These are phyloP conservation scores for Calephelis nemesis DNA, from an alignment of 1,140 invertebrate species.

Conservation along the genomic window DNA sequence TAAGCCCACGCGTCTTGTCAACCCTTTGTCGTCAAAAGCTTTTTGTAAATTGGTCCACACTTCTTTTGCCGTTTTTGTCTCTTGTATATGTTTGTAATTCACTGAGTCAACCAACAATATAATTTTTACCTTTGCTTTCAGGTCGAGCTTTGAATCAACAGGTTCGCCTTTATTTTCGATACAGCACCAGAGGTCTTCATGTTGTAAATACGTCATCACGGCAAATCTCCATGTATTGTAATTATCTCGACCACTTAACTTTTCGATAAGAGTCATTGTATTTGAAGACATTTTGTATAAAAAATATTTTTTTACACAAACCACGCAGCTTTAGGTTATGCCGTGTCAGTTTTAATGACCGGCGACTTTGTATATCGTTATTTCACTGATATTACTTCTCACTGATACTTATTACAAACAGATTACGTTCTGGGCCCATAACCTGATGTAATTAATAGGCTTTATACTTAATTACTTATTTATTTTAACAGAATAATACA, in stretches of 20 bases:
- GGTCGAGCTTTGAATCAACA: constrained; percentile 1
- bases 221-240: constrained; percentile 18
- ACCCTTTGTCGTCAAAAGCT: constrained; percentile 14
- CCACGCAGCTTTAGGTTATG: not conserved
- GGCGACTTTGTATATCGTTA: not conserved
- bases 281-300: constrained; percentile 16
- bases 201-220: constrained; percentile 1
- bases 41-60: constrained; percentile 10
- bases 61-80: constrained; percentile 17
- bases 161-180: not conserved
- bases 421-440: not conserved
- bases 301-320: not conserved
- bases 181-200: constrained; percentile 17
- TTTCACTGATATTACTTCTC: constrained; percentile 2
- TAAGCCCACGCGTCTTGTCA: constrained; percentile 8
- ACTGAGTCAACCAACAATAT: constrained; percentile 15
- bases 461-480: too few relatives aligned
- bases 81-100: constrained; percentile 18
- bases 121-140: constrained; percentile 18
- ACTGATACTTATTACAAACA: not conserved
- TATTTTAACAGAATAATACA: too few relatives aligned
- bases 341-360: not conserved
- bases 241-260: constrained; percentile 8
- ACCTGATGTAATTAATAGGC: not conserved
- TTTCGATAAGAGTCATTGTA: constrained; percentile 9